These are phyloP conservation scores for Petrocephalus schoutedeni DNA, from an alignment of 2,797 vertebrate species.

Conservation along the genomic window DNA sequence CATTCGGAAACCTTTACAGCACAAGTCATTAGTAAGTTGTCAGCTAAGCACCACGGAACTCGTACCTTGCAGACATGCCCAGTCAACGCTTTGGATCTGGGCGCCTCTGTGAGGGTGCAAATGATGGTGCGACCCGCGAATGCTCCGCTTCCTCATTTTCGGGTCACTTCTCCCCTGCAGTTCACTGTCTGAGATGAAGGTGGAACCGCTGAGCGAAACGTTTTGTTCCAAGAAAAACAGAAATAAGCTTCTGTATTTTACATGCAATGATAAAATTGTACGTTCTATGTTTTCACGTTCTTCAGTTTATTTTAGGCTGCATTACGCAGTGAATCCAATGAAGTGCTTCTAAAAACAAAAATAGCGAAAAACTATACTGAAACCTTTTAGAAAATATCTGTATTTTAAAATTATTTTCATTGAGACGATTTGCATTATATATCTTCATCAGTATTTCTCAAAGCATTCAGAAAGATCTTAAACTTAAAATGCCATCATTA, in stretches of 20 bases:
- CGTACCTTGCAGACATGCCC: conserved; percentile 47
- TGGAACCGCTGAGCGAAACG: background rate
- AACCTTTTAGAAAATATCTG: background rate
- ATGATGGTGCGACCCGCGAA: background rate
- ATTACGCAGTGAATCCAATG: background rate
- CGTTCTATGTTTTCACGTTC: background rate
- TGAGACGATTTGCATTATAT: background rate
- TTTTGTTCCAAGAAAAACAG: background rate
- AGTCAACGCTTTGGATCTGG: conserved; percentile 41
- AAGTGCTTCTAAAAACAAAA: background rate
- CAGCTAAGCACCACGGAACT: conserved; percentile 46
- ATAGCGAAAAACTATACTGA: background rate
- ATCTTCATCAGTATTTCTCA: background rate
- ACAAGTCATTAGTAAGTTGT: conserved; percentile 60
- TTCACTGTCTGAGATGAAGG: background rate
- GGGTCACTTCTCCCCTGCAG: background rate
- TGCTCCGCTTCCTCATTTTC: background rate
- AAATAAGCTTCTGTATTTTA: background rate
- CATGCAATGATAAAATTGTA: background rate
- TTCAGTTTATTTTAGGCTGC: background rate
- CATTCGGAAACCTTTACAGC: conserved; percentile 48
- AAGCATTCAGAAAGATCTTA: background rate
- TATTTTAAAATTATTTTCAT: background rate
- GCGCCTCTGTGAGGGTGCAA: conserved; percentile 16
- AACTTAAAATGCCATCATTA: background rate